Evolutionary conservation across 2,113 vertebrate species (phyloP).

Genomic region (Emydura subglobosa): DNA sequence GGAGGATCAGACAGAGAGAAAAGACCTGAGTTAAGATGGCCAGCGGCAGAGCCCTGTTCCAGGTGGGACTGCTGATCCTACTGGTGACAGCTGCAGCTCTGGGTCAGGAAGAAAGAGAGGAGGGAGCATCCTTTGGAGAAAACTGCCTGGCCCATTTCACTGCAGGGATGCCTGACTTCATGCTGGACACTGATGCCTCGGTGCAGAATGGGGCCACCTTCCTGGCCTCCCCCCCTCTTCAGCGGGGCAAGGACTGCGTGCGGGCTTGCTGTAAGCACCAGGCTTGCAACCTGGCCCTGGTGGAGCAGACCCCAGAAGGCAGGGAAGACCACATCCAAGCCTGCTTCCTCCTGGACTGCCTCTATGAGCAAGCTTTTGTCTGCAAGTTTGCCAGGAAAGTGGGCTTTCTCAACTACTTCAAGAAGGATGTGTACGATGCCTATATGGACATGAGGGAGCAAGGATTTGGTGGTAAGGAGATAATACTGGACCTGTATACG

Average conservation of each 20-base stretch:
- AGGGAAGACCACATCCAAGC: slow-evolving; percentile 73
- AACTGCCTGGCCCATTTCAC: slow-evolving; percentile 81
- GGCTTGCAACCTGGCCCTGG: slow-evolving; percentile 89
- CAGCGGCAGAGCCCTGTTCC: neutral
- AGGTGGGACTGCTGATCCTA: neutral
- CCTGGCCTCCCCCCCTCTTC: slow-evolving; percentile 80
- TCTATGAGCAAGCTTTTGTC: slow-evolving; percentile 89
- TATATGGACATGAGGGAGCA: slow-evolving; percentile 72
- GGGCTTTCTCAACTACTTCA: slow-evolving; percentile 88
- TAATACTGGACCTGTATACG: neutral
- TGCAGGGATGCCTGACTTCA: slow-evolving; percentile 81
- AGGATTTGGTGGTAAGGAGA: slow-evolving; percentile 69
- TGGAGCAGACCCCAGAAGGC: slow-evolving; percentile 74
- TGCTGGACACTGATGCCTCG: slow-evolving; percentile 88
- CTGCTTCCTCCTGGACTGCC: slow-evolving; percentile 92
- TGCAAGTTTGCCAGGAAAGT: slow-evolving; percentile 88
- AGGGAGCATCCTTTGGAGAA: slow-evolving; percentile 49
- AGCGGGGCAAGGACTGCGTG: slow-evolving; percentile 83
- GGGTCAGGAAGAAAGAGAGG: slow-evolving; percentile 3
- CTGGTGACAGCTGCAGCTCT: fast-evolving
- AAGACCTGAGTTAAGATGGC: neutral
- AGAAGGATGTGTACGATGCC: slow-evolving; percentile 78
- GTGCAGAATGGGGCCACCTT: slow-evolving; percentile 91
- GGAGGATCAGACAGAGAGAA: neutral
- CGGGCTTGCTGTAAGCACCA: slow-evolving; percentile 85